Percentiles rank a stretch among this genome's conserved stretches.
These are phyloP conservation scores for Halocynthia aurantium DNA, from an alignment of 23 tunicate species.

Conservation along the genomic window DNA sequence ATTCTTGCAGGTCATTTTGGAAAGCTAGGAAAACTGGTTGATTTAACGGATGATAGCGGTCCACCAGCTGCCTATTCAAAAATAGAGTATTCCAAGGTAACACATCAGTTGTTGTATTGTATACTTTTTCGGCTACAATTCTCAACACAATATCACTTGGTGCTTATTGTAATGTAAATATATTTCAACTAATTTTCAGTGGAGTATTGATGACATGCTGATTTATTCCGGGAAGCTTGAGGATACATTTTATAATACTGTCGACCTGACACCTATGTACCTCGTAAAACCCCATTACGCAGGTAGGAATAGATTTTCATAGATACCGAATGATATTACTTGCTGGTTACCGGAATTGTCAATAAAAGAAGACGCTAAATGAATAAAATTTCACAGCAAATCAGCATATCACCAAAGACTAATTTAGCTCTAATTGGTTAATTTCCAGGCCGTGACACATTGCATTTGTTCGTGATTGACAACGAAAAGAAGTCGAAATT, in stretches of 20 bases:
- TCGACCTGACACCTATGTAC: slow-evolving; percentile 36
- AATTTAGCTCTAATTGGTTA: no score
- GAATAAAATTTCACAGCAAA: no score
- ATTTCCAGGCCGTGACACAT: slow-evolving; percentile 38
- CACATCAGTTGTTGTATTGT: not conserved
- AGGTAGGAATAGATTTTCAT: slow-evolving; percentile 11
- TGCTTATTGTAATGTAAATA: not conserved
- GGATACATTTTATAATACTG: slow-evolving; percentile 36
- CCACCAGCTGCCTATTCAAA: slow-evolving; percentile 61
- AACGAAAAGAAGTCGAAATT: slow-evolving; percentile 50
- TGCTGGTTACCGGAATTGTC: not conserved
- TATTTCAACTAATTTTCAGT: slow-evolving; percentile 13
- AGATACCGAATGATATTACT: not conserved
- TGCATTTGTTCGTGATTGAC: slow-evolving; percentile 41
- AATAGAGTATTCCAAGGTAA: slow-evolving; percentile 63
- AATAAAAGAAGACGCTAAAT: not conserved
- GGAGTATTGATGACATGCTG: slow-evolving; percentile 45
- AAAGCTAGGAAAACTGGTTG: slow-evolving; percentile 73
- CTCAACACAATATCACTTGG: no score
- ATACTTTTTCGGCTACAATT: not conserved
- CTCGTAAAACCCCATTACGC: slow-evolving; percentile 7
- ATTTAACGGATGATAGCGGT: slow-evolving; percentile 49
- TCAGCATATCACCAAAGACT: slow-evolving; percentile 20
- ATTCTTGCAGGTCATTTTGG: slow-evolving; percentile 58
- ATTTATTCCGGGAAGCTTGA: slow-evolving; percentile 22